These are phyloP conservation scores for Harpagus bidentatus DNA, from an alignment of 2,113 vertebrate genomes.

Conservation along the genomic window DNA sequence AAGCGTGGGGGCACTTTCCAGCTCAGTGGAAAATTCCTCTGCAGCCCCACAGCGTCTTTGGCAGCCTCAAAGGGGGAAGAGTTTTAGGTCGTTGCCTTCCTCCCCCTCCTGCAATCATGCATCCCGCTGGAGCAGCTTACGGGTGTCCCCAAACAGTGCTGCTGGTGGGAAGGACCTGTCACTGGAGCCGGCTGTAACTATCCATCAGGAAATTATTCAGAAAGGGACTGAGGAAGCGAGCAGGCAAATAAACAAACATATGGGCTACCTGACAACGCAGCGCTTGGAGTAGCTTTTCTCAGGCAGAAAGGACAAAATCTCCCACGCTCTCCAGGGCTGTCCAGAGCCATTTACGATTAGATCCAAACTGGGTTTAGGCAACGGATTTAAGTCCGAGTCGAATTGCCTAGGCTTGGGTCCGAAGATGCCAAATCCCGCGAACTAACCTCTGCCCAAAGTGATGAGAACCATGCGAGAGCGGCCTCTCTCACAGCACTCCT, in stretches of 20 bases:
- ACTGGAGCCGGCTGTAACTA: not conserved
- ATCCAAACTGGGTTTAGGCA: not conserved
- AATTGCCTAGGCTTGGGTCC: not conserved
- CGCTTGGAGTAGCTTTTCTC: not conserved
- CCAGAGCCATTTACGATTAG: not conserved
- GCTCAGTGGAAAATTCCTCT: not conserved
- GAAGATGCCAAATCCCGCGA: not conserved
- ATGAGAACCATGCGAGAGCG: not conserved
- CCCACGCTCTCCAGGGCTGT: constrained; percentile 1
- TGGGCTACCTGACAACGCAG: not conserved
- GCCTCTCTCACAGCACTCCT: not conserved
- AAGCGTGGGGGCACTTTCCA: not conserved
- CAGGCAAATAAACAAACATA: constrained; percentile 1
- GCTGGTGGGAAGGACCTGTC: not conserved
- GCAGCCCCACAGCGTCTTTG: not conserved
- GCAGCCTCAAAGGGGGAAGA: not conserved
- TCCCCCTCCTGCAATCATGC: not conserved
- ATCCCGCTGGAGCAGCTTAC: not conserved
- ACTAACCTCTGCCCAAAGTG: not conserved
- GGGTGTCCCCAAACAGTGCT: not conserved
- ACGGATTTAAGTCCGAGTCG: not conserved
- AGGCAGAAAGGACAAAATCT: not conserved
- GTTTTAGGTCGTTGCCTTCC: not conserved
- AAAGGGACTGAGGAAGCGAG: not conserved
- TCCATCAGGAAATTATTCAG: not conserved